phyloP scores from a whole-genome alignment of 1,140 invertebrate genomes.

The Andrena cerasifolii region DNA sequence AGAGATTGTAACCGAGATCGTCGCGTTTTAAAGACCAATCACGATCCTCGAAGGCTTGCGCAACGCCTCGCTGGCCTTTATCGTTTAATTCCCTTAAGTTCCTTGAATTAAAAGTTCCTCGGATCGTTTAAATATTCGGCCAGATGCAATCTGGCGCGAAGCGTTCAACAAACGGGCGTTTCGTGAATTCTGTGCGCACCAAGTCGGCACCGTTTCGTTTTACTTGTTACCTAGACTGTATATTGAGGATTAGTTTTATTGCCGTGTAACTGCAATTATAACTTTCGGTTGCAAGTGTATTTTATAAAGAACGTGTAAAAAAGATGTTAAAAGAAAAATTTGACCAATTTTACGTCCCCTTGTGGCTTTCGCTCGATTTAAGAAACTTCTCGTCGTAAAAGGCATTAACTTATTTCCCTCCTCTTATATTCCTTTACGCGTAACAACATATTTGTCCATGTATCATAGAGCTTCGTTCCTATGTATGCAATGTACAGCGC shows the following conservation, averaged over 20 bases:
- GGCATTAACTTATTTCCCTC: neutral
- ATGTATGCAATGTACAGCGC: too few relatives aligned
- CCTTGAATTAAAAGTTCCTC: constrained; percentile 6
- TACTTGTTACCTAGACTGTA: neutral
- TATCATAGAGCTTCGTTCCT: too few relatives aligned
- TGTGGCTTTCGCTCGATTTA: neutral
- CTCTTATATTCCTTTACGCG: neutral
- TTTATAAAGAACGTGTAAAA: neutral
- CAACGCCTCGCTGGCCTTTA: neutral
- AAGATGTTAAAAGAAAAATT: neutral
- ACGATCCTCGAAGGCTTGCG: neutral
- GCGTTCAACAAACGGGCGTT: neutral
- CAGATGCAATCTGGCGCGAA: neutral
- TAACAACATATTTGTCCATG: neutral
- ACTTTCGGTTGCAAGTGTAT: neutral
- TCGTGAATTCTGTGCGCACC: neutral
- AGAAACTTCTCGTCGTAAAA: neutral
- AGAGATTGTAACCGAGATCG: neutral
- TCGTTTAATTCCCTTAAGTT: constrained; percentile 12
- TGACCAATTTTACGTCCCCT: constrained; percentile 6
- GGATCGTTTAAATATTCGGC: too few relatives aligned
- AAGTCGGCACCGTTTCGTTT: neutral
- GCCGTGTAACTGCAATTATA: constrained; percentile 12
- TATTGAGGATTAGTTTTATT: constrained; percentile 1
- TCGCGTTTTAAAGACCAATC: neutral